Base-by-base conservation (phyloP, 1,140 invertebrate genomes). In the Phymastichus coffea region DNA sequence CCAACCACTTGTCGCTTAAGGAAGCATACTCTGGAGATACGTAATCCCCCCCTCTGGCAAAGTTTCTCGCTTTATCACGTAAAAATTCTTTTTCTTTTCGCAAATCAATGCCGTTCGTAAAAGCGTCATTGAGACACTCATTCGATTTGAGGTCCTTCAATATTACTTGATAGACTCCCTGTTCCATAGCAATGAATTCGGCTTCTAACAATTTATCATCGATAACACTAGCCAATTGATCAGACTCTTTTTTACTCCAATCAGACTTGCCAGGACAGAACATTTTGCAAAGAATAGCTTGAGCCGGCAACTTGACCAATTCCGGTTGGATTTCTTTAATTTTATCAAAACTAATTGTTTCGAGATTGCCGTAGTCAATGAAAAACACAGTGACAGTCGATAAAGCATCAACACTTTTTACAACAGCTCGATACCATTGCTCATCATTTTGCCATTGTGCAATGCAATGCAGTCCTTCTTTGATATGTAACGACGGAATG, bases 341-440 rank as follows among this genome's bases (percentile, higher is more conserved):
- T 14, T 74, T 71, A 6, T 63, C 48, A 2, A 67, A 62, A 8
- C 58, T n/a, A 0, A 79, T 63, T 20, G 23, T 63, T 49, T 78
- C 76, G 9, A 38, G 61, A 43, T 81, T 81, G 14, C 84, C 85
- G 66, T 84, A 86, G 66, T 87, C 85, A 3, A 86, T 68, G 65
- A 84, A 86, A 6, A 75, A 63, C 4, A 87, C 81, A 4, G 28
- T 67, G 2, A 57, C 75, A 3, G 28, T 57, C 2, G 38, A 20
- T 33, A 12, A 33, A 14, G 37, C 44, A 51, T 81, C 74, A 8
- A 75, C 66, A 33, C 63, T 65, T 64, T 78, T 76, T 15, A 86
- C 72, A 15, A 77, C 40, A 2, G 80, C 85, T 65, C 85, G 72
- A 56, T 86, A 86, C 83, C 84, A 85, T 19, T 63, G 68, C 0